Evolutionary conservation across 2,797 vertebrate species (phyloP), one percentile per base, ranked within the genome.

Genomic region (Menidia menidia): DNA sequence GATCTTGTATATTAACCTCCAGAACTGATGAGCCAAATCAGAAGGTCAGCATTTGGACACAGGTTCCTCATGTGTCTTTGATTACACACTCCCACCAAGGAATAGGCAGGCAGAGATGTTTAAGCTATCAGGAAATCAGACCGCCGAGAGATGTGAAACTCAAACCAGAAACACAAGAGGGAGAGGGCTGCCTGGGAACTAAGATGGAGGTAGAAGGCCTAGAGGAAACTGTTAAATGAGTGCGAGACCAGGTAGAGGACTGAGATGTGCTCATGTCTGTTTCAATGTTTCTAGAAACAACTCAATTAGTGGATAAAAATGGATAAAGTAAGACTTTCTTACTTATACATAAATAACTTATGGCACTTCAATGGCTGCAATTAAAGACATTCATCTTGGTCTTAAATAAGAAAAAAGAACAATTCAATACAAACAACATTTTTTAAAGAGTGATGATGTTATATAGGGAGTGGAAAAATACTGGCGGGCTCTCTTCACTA

Each of bases 121-220:
- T 93, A 90, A 93, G 87, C 86, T 90, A 92, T 92, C 88, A 90
- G 87, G 92, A 90, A 93, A 94, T 93, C 91, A 93, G 90, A 88
- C 88, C 86, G 83, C 82, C 61, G 71, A 90, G 81, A 90, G 87
- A 93, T 70, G 81, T 91, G 92, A 94, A 94, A 93, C 90, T 91
- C 89, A 93, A 93, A 92, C 89, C 91, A 92, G 90, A 92, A 87
- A 75, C 68, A 30, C 79, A 60, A 81, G 77, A 77, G 71, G 71
- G 75, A 81, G 80, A 84, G 78, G 60, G 55, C 81, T 83, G 82
- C 84, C 77, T 81, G 76, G 83, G 88, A 89, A 87, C 81, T 77
- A 84, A 72, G 77, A 83, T 77, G 65, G 30, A 68, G 71, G 58
- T 53, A 76, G 74, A 68, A 56, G 67, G 68, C 80, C 77, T 75